phyloP scores from a whole-genome alignment of 2,888 invertebrate species.

The Dilophus febrilis region DNA sequence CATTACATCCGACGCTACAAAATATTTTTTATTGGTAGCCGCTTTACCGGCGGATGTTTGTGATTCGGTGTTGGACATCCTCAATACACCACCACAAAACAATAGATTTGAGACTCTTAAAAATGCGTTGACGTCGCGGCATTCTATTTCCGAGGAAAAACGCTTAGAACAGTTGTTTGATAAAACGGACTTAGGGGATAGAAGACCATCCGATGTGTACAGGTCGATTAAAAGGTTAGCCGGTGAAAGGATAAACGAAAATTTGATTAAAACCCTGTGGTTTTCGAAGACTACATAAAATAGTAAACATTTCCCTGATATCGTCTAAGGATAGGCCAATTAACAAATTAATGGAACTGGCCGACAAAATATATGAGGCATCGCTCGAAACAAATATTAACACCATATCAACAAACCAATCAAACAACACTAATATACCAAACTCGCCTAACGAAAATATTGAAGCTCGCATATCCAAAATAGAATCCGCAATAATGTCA shows the following conservation, averaged over 20 bases:
- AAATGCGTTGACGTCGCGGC: not conserved
- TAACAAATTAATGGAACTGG: not conserved
- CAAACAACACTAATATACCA: no score
- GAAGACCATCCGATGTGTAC: not conserved
- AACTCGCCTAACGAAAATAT: no score
- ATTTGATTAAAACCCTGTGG: not conserved
- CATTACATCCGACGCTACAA: not conserved
- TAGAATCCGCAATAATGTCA: no score
- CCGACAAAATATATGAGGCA: not conserved
- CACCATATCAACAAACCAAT: not conserved
- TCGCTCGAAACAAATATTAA: not conserved
- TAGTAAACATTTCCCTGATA: not conserved
- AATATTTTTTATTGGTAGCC: not conserved
- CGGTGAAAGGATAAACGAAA: not conserved
- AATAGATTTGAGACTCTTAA: not conserved
- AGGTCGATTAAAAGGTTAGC: not conserved
- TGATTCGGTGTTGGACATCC: not conserved
- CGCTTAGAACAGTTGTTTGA: not conserved
- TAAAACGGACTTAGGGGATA: not conserved
- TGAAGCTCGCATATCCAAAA: no score
- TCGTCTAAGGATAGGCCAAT: not conserved
- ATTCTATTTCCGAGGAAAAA: not conserved
- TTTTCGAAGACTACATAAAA: not conserved
- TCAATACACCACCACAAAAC: not conserved
- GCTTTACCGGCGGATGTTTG: not conserved